A percentile compares a stretch with the other conserved stretches of the same genome.
phyloP scores from a whole-genome alignment of 64 coral and sea anemone genomes.

The Orbicella faveolata region DNA sequence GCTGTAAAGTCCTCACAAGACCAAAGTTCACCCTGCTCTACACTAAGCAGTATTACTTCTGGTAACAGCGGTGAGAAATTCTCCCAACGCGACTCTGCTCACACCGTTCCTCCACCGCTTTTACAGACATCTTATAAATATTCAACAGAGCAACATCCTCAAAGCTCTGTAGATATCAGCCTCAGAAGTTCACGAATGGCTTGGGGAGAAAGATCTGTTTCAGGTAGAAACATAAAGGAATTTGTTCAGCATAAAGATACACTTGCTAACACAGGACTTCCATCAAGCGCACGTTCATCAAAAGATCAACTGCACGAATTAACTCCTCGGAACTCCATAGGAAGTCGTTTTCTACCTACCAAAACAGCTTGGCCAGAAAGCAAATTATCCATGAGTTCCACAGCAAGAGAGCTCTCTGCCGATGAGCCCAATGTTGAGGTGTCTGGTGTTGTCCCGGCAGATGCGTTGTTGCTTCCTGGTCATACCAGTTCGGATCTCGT shows the following conservation, averaged over 20 bases:
- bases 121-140: neutral
- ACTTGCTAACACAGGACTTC: neutral
- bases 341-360: neutral
- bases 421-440: neutral
- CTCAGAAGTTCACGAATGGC: constrained; percentile 3
- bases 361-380: neutral
- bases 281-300: neutral
- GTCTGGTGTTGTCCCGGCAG: neutral
- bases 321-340: neutral
- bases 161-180: constrained; percentile 7
- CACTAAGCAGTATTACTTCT: neutral
- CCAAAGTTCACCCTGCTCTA: neutral
- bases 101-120: neutral
- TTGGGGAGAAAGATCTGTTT: neutral
- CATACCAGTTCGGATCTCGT: neutral
- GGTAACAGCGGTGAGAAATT: neutral
- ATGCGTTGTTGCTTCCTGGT: neutral
- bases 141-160: neutral
- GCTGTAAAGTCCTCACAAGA: neutral
- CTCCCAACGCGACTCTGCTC: neutral
- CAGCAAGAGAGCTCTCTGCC: neutral
- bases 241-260: neutral
- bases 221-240: neutral
- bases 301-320: neutral
- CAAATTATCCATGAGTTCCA: neutral